Evolutionary conservation across 2,797 vertebrate genomes (phyloP), one percentile per base, ranked within the genome.

Genomic region (Sebastes aleutianus): DNA sequence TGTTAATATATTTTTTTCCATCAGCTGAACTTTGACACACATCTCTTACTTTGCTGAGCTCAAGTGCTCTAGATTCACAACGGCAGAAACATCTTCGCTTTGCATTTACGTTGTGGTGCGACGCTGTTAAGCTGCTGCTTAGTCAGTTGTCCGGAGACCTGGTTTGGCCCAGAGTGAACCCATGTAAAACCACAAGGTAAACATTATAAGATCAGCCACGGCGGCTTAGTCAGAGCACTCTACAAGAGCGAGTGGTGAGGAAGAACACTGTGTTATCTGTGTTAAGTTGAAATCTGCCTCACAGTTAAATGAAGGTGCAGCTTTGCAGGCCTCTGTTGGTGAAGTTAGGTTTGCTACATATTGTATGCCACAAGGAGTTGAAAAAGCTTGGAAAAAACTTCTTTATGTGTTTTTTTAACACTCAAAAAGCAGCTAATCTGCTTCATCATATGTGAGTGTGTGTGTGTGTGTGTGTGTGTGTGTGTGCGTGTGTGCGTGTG

Each of bases 151-250:
- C 76, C 72, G 0, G 62, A 73, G 75, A 69, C 57, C 74, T 31
- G 43, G 16, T 83, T 80, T 84, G 67, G 66, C 85, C 71, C 39
- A 8, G 12, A 78, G 32, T 57, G 80, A 79, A 70, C 76, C 50
- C 26, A 29, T 66, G 43, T 83, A 58, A 85, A 91, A 86, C 80
- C 85, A 74, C 89, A 89, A 78, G 59, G 74, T 87, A 87, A 90
- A 91, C 82, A 87, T 79, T 56, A 77, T 68, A 26, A 84, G 62
- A 84, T 81, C 76, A 62, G 59, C 65, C 22, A 9, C n/a, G 34
- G 70, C 3, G 6, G 67, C 64, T 78, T 70, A 82, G 81, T 88
- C 91, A 87, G 69, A 85, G 63, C 70, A 57, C 57, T 78, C 76
- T 56, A 83, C 59, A 50, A 71, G 67, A 74, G 32, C 24, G 5